Percentiles rank a stretch among this genome's conserved stretches.
phyloP scores from a whole-genome alignment of 1,140 invertebrate genomes.

The Solenopsis invicta region DNA sequence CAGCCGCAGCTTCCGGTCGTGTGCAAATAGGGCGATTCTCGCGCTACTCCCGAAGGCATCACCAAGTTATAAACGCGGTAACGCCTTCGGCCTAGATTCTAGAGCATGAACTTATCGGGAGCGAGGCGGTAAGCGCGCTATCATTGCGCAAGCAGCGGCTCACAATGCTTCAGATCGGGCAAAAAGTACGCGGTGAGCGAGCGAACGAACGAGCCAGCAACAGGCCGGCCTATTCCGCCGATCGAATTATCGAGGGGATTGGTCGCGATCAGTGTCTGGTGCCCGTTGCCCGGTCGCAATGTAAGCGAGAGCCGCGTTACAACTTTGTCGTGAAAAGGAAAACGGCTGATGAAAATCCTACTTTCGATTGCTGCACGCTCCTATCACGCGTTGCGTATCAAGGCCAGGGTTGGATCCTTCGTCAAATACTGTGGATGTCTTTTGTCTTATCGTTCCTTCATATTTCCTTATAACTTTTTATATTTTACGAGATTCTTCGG shows the following conservation, averaged over 20 bases:
- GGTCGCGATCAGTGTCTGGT: conserved; percentile 57
- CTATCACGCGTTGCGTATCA: neutral
- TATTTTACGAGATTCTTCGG: neutral
- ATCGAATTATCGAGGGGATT: conserved; percentile 75
- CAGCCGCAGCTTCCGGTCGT: conserved; percentile 40
- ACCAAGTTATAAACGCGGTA: conserved; percentile 80
- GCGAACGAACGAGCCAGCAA: conserved; percentile 62
- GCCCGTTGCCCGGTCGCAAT: conserved; percentile 42
- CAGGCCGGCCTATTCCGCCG: conserved; percentile 48
- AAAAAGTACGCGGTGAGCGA: conserved; percentile 75
- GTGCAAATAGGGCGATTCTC: conserved; percentile 41
- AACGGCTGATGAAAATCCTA: conserved; percentile 66
- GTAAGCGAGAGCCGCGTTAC: conserved; percentile 37
- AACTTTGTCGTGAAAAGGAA: conserved; percentile 68
- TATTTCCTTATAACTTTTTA: neutral
- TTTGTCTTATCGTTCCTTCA: neutral
- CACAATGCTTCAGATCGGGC: conserved; percentile 79
- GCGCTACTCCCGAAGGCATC: conserved; percentile 69
- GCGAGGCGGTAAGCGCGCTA: conserved; percentile 77
- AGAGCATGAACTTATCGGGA: conserved; percentile 86
- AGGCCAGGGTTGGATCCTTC: conserved; percentile 24
- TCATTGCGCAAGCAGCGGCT: conserved; percentile 83
- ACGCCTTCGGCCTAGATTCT: conserved; percentile 85
- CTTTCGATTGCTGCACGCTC: conserved; percentile 18
- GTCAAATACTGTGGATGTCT: too few relatives aligned